These are phyloP conservation scores for Elegia similella DNA, from an alignment of 2,888 invertebrate species.

Conservation along the genomic window DNA sequence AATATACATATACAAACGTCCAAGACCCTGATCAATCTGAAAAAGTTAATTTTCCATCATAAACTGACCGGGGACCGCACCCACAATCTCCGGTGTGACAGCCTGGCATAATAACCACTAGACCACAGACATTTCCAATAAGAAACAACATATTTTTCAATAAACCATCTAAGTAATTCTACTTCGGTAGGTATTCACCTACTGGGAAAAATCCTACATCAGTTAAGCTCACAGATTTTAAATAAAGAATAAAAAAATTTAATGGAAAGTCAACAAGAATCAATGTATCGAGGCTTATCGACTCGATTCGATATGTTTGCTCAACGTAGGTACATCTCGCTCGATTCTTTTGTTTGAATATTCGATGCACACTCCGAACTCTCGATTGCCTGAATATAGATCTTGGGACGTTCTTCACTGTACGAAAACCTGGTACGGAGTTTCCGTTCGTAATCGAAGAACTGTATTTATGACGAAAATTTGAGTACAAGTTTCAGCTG, in stretches of 20 bases:
- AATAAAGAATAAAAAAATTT: conserved; percentile 1
- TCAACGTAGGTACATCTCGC: not conserved
- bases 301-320: conserved; percentile 13
- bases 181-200: no score
- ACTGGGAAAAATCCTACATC: no score
- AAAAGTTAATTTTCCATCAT: no score
- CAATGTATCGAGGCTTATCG: conserved; percentile 7
- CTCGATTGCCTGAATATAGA: conserved; percentile 20
- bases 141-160: no score
- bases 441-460: not conserved
- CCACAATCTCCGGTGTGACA: no score
- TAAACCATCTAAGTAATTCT: no score
- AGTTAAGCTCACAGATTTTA: no score
- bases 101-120: no score
- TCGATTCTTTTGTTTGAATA: conserved; percentile 22
- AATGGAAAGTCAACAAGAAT: conserved; percentile 10
- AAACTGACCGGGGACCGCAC: no score
- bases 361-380: conserved; percentile 14
- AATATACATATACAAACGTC: no score
- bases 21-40: no score
- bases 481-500: not conserved
- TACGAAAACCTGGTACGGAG: not conserved
- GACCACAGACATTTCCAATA: no score
- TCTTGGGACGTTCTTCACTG: conserved; percentile 8
- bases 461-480: not conserved